phyloP scores from a whole-genome alignment of 2,797 vertebrate species.

The Notoglanidium macrostoma region DNA sequence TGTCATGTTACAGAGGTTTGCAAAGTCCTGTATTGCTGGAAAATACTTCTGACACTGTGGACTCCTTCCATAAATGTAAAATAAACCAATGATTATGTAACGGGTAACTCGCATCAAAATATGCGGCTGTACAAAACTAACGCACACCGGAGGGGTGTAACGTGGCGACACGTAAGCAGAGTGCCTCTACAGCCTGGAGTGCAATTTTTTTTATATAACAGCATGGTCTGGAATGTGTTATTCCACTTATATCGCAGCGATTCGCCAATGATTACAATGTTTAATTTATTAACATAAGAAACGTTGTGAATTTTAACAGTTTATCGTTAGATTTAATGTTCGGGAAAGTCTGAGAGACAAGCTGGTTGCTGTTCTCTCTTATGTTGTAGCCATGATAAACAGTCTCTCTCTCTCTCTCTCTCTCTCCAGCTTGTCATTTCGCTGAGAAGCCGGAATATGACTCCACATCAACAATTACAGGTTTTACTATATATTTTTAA shows the following conservation, averaged over 20 bases:
- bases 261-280: not conserved
- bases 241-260: not conserved
- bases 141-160: not conserved
- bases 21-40: not conserved
- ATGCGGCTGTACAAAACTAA: not conserved
- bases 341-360: not conserved
- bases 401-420: not conserved
- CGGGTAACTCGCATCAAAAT: not conserved
- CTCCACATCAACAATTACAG: not conserved
- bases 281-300: not conserved
- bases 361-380: not conserved
- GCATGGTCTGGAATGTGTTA: not conserved
- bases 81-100: not conserved
- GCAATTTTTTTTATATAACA: not conserved
- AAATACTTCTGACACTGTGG: not conserved
- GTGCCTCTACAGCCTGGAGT: not conserved
- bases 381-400: not conserved
- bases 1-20: not conserved
- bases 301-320: not conserved
- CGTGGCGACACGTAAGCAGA: not conserved
- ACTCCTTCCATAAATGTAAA: slow-evolving; percentile 8
- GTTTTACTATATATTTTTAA: not conserved
- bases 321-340: not conserved
- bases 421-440: not conserved
- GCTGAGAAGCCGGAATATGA: not conserved